Conservation (phyloP, 2,113 vertebrate genomes). For the Gorsachius goisagi region DNA sequence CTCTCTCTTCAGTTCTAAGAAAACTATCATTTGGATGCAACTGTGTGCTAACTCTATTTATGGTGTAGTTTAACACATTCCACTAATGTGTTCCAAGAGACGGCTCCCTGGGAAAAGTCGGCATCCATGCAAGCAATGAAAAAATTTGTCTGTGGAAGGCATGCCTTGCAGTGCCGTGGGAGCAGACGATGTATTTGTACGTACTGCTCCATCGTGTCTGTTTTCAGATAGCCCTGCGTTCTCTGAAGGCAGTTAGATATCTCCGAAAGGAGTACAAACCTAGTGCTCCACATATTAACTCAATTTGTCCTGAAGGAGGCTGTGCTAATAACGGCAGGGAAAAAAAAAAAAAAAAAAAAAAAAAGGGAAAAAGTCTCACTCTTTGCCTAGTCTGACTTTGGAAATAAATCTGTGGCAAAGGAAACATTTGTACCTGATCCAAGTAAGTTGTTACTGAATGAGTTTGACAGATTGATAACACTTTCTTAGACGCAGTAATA, state of each 20-base stretch:
- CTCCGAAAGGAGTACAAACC: neutral
- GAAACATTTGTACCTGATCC: neutral
- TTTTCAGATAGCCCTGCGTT: neutral
- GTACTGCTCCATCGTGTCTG: neutral
- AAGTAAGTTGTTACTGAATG: neutral
- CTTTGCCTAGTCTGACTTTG: neutral
- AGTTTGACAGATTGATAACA: conserved; percentile 21
- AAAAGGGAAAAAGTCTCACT: neutral
- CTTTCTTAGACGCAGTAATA: conserved; percentile 8
- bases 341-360: neutral
- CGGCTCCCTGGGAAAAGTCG: neutral
- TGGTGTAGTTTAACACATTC: neutral
- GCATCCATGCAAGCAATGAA: neutral
- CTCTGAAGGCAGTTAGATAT: neutral
- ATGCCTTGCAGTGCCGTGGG: neutral
- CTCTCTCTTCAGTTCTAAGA: neutral
- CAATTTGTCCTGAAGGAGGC: neutral
- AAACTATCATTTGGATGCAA: neutral
- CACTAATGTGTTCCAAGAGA: neutral
- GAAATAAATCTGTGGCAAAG: neutral
- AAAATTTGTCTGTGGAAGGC: neutral
- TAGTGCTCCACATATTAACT: conserved; percentile 20
- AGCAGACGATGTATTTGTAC: neutral
- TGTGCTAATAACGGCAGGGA: neutral
- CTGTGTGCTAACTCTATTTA: neutral